phyloP scores from a whole-genome alignment of 2,888 invertebrate species.

The Andrena fulva region DNA sequence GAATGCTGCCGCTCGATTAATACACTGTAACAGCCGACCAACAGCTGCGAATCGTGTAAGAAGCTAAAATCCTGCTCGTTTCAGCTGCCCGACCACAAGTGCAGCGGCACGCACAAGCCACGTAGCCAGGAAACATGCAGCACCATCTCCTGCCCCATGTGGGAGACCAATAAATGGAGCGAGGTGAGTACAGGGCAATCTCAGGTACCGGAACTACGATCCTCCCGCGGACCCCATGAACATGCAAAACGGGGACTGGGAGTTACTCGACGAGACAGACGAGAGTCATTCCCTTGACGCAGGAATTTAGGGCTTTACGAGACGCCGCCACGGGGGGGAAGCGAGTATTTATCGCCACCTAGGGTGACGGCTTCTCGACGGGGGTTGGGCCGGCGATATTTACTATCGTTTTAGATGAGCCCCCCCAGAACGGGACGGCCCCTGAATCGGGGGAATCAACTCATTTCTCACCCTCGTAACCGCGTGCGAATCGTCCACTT shows the following conservation, averaged over 20 bases:
- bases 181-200: slow-evolving; percentile 89
- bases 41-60: not conserved
- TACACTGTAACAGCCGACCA: not conserved
- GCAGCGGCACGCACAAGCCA: slow-evolving; percentile 90
- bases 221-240: slow-evolving; percentile 29
- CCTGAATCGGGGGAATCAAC: slow-evolving; percentile 2
- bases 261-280: slow-evolving; percentile 39
- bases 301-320: slow-evolving; percentile 47
- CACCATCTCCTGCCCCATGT: slow-evolving; percentile 93
- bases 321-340: slow-evolving; percentile 14
- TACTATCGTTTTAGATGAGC: slow-evolving; percentile 32
- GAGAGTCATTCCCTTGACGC: slow-evolving; percentile 35
- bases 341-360: slow-evolving; percentile 50
- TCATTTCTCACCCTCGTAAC: not conserved
- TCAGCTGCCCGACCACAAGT: slow-evolving; percentile 92
- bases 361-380: slow-evolving; percentile 20
- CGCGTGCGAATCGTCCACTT: no score
- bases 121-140: slow-evolving; percentile 93
- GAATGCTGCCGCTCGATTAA: not conserved
- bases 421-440: not conserved
- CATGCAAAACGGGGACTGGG: slow-evolving; percentile 44
- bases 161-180: slow-evolving; percentile 96
- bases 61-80: slow-evolving; percentile 65
- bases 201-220: slow-evolving; percentile 41
- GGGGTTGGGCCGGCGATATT: slow-evolving; percentile 10